Evolutionary conservation across 2,888 invertebrate species (phyloP), one percentile per base, ranked within the genome.

Genomic region (Thyatira batis): DNA sequence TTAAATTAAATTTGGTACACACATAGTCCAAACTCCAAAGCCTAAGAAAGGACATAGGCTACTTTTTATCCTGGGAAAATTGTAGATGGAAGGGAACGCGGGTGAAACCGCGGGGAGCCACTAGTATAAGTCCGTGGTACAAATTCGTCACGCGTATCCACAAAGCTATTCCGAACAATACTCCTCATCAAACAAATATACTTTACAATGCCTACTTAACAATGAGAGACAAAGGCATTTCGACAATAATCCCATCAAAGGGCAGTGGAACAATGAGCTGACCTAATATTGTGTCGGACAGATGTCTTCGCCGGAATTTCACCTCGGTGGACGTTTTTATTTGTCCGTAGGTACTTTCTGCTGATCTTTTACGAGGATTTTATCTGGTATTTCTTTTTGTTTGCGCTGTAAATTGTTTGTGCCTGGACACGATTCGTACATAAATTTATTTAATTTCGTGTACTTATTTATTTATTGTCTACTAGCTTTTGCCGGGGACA

Each of bases 211-310:
- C 39, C 48, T 62, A 65, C 65, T 65, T 65, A 65, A 66, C 58
- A 63, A 63, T 61, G 50, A 23, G 46, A 63, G 61, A 69, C 69
- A 69, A 70, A 70, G 54, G 63, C 49, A 50, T 50, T 65, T 63
- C 60, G 61, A 68, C 66, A 63, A 64, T 68, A 70, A 69, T 70
- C 63, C 63, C 54, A 57, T 70, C 68, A 70, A 70, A 70, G 70
- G 62, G 53, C 57, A 55, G 11, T 52, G 50, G 59, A 59, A 69
- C 69, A 70, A 69, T 64, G 52, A 56, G 55, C 50, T 69, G 67
- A 59, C 64, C 66, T 25, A 45, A 27, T 48, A 48, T 48, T 48
- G 27, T 48, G 27, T 17, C 27, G 27, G 48, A 48, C 27, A 48
- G 48, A 28, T 48, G 48, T 48, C 48, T 27, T 27, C 39, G 17